A percentile compares a stretch with the other conserved stretches of the same genome.
These are phyloP conservation scores for Sorex maritimensis DNA, from an alignment of 2,797 vertebrate species.

Conservation along the genomic window DNA sequence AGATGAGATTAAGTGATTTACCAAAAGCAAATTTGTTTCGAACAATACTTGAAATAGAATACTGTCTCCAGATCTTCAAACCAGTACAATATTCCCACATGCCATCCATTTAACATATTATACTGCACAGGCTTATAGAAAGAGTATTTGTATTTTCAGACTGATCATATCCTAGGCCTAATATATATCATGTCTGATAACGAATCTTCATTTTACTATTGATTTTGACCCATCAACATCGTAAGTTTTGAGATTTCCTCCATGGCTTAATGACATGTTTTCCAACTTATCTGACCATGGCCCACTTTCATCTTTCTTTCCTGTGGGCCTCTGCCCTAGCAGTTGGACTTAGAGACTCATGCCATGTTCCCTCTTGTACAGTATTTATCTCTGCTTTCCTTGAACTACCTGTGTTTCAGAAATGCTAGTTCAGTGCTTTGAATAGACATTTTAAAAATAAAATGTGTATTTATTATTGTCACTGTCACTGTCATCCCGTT, in stretches of 20 bases:
- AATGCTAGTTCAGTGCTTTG: neutral
- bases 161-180: neutral
- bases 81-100: neutral
- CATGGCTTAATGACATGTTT: too few relatives aligned
- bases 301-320: too few relatives aligned
- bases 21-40: neutral
- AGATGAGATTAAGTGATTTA: neutral
- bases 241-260: constrained; percentile 37
- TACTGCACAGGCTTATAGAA: neutral
- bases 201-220: neutral
- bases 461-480: neutral
- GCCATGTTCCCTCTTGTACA: too few relatives aligned
- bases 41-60: neutral
- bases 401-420: too few relatives aligned
- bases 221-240: neutral
- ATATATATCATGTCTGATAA: neutral
- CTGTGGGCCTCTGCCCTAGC: too few relatives aligned
- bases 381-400: too few relatives aligned
- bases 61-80: neutral
- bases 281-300: too few relatives aligned
- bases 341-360: too few relatives aligned
- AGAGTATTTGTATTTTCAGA: constrained; percentile 38
- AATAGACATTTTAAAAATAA: constrained; percentile 16
- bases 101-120: neutral
- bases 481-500: too few relatives aligned